These are phyloP conservation scores for Marronus borbonicus DNA, from an alignment of 2,888 invertebrate genomes.

Conservation along the genomic window DNA sequence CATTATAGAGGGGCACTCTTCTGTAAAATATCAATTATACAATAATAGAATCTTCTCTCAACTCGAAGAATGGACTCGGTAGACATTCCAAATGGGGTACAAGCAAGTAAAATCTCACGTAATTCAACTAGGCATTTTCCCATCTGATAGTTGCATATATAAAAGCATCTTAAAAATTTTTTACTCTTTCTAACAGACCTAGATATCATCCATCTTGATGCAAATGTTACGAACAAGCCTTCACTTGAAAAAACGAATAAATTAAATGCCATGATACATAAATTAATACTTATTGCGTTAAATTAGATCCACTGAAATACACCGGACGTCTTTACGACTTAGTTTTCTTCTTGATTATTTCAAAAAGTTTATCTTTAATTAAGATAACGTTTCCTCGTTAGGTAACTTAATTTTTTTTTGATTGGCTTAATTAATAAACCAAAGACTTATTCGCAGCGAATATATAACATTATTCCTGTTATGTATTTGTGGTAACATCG, in stretches of 20 bases:
- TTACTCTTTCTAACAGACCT: not conserved
- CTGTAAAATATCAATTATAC: conserved; percentile 37
- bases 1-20: conserved; percentile 23
- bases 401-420: conserved; percentile 6
- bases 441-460: too few relatives aligned
- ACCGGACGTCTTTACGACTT: conserved; percentile 35
- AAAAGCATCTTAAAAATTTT: not conserved
- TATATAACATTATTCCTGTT: too few relatives aligned
- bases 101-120: conserved; percentile 30
- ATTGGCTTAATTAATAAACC: too few relatives aligned
- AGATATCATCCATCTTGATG: conserved; percentile 14
- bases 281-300: conserved; percentile 40
- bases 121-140: conserved; percentile 18
- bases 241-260: conserved; percentile 30
- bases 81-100: conserved; percentile 31
- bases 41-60: conserved; percentile 34
- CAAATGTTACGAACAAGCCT: conserved; percentile 15
- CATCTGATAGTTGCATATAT: not conserved
- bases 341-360: not conserved
- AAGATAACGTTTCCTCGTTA: conserved; percentile 6
- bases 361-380: conserved; percentile 21
- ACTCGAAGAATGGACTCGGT: not conserved
- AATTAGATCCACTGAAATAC: conserved; percentile 29
- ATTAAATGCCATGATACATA: conserved; percentile 43
- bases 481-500: too few relatives aligned